Conservation (phyloP, 2,797 vertebrate genomes). For the Cossypha polioptera region DNA sequence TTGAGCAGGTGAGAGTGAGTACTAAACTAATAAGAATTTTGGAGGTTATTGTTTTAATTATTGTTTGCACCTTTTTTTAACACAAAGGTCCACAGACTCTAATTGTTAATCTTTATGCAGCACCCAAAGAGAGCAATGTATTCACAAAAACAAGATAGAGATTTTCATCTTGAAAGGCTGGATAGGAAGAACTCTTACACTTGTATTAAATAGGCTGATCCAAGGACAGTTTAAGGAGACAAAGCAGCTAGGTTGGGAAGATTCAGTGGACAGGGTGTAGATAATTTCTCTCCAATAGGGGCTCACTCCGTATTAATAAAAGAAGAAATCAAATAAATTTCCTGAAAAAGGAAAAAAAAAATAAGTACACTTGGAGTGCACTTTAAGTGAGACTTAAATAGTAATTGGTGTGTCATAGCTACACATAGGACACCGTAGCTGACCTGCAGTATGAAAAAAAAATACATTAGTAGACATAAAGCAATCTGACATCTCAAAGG, state of each 20-base stretch:
- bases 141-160: not conserved
- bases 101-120: not conserved
- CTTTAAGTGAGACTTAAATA: not conserved
- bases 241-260: not conserved
- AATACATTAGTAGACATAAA: not conserved
- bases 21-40: not conserved
- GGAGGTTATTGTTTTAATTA: not conserved
- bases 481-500: not conserved
- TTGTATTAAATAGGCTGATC: not conserved
- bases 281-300: not conserved
- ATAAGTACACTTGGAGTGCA: not conserved
- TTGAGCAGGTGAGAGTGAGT: not conserved
- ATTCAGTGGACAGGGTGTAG: not conserved
- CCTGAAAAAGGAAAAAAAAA: not conserved
- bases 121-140: not conserved
- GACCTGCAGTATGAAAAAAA: not conserved
- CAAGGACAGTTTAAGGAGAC: not conserved
- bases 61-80: not conserved
- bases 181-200: not conserved
- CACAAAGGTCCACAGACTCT: accelerated
- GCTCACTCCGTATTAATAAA: not conserved
- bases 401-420: not conserved
- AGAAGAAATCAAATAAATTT: not conserved
- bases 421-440: not conserved
- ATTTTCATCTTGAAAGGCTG: not conserved